A percentile compares a stretch with the other conserved stretches of the same genome.
Conservation (phyloP, 2,888 invertebrate species). For the Heliconius ismenius region DNA sequence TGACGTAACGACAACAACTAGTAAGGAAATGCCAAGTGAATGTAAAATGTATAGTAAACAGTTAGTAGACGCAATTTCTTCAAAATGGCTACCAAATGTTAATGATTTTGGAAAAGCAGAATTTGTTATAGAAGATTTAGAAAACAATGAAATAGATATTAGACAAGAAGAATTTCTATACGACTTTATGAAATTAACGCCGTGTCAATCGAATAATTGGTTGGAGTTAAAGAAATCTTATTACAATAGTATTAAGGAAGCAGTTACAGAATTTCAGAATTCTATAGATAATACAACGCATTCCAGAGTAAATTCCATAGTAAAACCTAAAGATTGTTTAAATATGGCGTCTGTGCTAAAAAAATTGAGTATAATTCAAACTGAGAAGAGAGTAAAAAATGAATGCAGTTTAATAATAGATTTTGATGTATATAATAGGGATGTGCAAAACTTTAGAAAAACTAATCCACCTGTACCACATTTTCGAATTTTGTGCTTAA, state of each 20-base stretch:
- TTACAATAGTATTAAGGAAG: slow-evolving; percentile 57
- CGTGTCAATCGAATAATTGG: slow-evolving; percentile 59
- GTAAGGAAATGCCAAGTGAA: slow-evolving; percentile 8
- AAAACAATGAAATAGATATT: slow-evolving; percentile 48
- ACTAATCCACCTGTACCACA: slow-evolving; percentile 66
- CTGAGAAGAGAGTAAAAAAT: slow-evolving; percentile 47
- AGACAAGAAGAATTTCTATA: slow-evolving; percentile 59
- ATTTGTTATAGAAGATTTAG: slow-evolving; percentile 49
- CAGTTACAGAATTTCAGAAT: slow-evolving; percentile 52
- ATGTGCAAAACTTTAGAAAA: slow-evolving; percentile 71
- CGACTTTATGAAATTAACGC: slow-evolving; percentile 58
- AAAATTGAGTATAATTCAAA: slow-evolving; percentile 64
- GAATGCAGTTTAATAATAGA: slow-evolving; percentile 56
- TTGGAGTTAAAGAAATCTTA: slow-evolving; percentile 64
- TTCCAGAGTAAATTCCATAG: slow-evolving; percentile 46
- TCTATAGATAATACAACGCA: slow-evolving; percentile 38
- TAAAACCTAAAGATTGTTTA: slow-evolving; percentile 60
- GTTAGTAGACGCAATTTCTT: slow-evolving; percentile 50
- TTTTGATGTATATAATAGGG: slow-evolving; percentile 74
- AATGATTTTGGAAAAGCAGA: slow-evolving; percentile 68
- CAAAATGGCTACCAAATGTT: slow-evolving; percentile 61
- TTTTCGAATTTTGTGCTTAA: slow-evolving; percentile 68
- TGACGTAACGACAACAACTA: slow-evolving; percentile 22
- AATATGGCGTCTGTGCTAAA: slow-evolving; percentile 59
- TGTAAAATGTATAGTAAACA: slow-evolving; percentile 46